Conservation (phyloP, 2,797 vertebrate genomes). For the Channa striata region DNA sequence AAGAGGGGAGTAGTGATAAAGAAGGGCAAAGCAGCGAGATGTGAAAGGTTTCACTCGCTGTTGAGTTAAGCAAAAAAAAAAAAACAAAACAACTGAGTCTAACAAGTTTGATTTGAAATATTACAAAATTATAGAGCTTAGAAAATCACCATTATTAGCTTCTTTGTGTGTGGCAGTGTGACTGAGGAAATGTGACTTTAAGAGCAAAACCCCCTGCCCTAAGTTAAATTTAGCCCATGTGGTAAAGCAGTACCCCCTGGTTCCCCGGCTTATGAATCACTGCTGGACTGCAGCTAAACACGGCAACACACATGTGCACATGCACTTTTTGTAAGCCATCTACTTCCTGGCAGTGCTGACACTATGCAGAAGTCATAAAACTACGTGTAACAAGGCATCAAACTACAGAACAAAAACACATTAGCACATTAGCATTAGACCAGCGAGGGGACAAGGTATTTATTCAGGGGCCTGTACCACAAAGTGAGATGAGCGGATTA, state of each 20-base stretch:
- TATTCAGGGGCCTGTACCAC: too few species aligned
- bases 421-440: background rate
- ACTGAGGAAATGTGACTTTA: slow-evolving; percentile 71
- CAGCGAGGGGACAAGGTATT: too few species aligned
- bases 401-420: slow-evolving; percentile 42
- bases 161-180: background rate
- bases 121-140: background rate
- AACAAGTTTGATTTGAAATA: background rate
- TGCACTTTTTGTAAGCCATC: slow-evolving; percentile 25
- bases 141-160: background rate
- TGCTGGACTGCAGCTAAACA: slow-evolving; percentile 41
- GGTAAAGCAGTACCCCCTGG: slow-evolving; percentile 68
- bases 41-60: slow-evolving; percentile 4
- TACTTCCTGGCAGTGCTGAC: slow-evolving; percentile 18
- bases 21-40: slow-evolving; percentile 16
- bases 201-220: slow-evolving; percentile 68
- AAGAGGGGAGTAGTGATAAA: slow-evolving; percentile 55
- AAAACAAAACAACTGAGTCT: slow-evolving; percentile 4
- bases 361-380: slow-evolving; percentile 63
- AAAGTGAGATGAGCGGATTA: too few species aligned
- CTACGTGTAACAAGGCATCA: slow-evolving; percentile 52
- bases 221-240: slow-evolving; percentile 79
- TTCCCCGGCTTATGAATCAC: slow-evolving; percentile 34
- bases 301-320: background rate
- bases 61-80: slow-evolving; percentile 12